These are phyloP conservation scores for Yponomeuta plumbellus DNA, from an alignment of 2,888 invertebrate genomes.

Conservation along the genomic window DNA sequence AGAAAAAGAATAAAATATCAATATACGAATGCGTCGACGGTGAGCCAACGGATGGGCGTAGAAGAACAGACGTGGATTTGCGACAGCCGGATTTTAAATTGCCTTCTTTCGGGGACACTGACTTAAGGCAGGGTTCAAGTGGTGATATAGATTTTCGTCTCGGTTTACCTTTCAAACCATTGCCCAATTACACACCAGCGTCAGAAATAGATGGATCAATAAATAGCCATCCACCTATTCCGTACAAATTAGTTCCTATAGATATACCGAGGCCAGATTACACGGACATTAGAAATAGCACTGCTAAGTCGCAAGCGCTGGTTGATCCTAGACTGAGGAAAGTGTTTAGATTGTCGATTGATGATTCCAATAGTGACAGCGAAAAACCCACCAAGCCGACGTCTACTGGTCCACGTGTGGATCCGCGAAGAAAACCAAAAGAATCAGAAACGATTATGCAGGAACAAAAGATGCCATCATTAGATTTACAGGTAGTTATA, in stretches of 20 bases:
- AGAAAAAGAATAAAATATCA: conserved; percentile 63
- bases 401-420: conserved; percentile 56
- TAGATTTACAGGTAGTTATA: conserved; percentile 78
- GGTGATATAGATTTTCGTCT: conserved; percentile 86
- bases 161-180: conserved; percentile 85
- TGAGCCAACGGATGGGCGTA: conserved; percentile 66
- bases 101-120: conserved; percentile 79
- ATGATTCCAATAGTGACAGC: conserved; percentile 79
- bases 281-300: conserved; percentile 82
- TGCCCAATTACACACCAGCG: conserved; percentile 88
- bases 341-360: conserved; percentile 82
- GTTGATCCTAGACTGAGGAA: conserved; percentile 86
- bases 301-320: conserved; percentile 82
- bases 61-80: conserved; percentile 71
- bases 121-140: conserved; percentile 74
- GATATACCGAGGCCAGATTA: conserved; percentile 86
- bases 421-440: conserved; percentile 68
- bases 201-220: conserved; percentile 91
- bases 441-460: conserved; percentile 42
- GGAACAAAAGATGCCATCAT: conserved; percentile 53
- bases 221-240: conserved; percentile 84
- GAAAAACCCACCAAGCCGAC: conserved; percentile 59
- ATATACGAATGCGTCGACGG: conserved; percentile 79
- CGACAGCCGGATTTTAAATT: conserved; percentile 71
- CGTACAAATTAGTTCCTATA: conserved; percentile 78